Evolutionary conservation across 2,888 invertebrate genomes (phyloP).

Genomic region (Pandemis cinnamomeana): DNA sequence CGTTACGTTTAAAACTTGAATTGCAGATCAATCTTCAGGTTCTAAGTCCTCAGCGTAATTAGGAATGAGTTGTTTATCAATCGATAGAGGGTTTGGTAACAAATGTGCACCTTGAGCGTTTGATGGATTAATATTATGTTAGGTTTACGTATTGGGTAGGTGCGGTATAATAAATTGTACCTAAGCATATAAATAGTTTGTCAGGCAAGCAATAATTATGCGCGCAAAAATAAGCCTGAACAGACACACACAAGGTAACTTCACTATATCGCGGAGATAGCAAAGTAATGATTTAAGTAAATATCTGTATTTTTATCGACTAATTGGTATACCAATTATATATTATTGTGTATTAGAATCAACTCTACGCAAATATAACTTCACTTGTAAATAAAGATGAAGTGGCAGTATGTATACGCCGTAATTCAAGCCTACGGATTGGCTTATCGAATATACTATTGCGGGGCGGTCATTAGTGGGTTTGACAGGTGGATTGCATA

Average conservation of each 20-base stretch:
- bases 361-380: no score
- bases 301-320: no score
- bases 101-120: not conserved
- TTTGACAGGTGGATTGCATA: conserved; percentile 18
- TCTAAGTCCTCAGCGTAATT: conserved; percentile 25
- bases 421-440: conserved; percentile 3
- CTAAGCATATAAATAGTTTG: not conserved
- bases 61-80: conserved; percentile 19
- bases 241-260: no score
- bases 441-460: not conserved
- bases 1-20: conserved; percentile 13
- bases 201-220: no score
- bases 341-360: no score
- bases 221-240: no score
- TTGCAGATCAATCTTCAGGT: conserved; percentile 23
- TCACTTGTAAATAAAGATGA: not conserved
- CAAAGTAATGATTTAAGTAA: no score
- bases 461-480: conserved; percentile 3
- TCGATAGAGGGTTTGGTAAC: not conserved
- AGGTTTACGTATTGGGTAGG: no score
- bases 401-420: not conserved
- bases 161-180: not conserved
- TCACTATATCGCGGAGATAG: no score
- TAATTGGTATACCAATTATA: no score
- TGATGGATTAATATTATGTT: no score